These are phyloP conservation scores for Drosophila cognata DNA, from an alignment of 2,888 invertebrate genomes.

Conservation along the genomic window DNA sequence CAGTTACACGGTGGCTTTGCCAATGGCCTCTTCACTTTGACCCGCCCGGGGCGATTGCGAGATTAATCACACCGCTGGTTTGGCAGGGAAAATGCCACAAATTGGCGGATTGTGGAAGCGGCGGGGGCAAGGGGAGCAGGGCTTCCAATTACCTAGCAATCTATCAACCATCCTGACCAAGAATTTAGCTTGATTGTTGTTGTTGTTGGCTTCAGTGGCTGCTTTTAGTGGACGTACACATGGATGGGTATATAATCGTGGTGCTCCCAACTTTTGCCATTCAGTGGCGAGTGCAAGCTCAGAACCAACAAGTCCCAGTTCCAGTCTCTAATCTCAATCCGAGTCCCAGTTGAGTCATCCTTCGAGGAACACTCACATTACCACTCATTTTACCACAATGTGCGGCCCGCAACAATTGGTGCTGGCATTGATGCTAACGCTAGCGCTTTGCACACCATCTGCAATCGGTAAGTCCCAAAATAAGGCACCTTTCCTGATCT, in stretches of 20 bases:
- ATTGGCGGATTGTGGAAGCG: neutral
- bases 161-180: conserved; percentile 52
- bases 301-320: conserved; percentile 61
- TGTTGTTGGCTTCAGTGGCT: conserved; percentile 13
- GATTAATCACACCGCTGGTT: conserved; percentile 43
- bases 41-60: conserved; percentile 49
- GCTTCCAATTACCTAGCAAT: conserved; percentile 31
- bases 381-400: conserved; percentile 35
- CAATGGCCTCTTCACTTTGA: conserved; percentile 53
- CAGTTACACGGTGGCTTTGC: conserved; percentile 16
- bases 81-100: neutral
- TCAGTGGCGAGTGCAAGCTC: conserved; percentile 72
- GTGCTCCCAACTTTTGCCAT: conserved; percentile 50
- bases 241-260: conserved; percentile 67
- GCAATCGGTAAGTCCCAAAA: conserved; percentile 50
- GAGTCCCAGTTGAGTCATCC: conserved; percentile 14
- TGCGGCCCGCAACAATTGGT: conserved; percentile 51
- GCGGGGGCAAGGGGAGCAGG: neutral
- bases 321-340: neutral
- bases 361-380: conserved; percentile 23
- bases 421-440: conserved; percentile 57
- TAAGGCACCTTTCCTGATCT: neutral
- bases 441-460: conserved; percentile 63
- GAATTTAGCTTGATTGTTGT: conserved; percentile 12
- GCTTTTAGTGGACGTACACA: conserved; percentile 3